phyloP scores from a whole-genome alignment of 2,888 invertebrate species.

The Aquatica leii region DNA sequence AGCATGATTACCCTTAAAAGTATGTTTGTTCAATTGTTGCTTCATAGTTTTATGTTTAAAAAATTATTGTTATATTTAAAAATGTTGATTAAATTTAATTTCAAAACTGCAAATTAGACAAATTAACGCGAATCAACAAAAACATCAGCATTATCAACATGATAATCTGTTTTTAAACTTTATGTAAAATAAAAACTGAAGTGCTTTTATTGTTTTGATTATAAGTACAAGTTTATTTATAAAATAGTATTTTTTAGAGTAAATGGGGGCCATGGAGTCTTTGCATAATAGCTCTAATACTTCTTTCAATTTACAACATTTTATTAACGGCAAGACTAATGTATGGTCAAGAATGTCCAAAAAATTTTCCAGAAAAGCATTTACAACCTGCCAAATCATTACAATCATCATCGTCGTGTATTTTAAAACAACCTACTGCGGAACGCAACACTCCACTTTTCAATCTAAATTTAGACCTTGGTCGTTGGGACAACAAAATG shows the following conservation, averaged over 20 bases:
- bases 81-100: no score
- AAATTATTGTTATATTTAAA: no score
- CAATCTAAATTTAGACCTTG: slow-evolving; percentile 71
- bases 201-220: no score
- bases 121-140: no score
- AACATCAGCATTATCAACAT: no score
- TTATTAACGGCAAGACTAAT: slow-evolving; percentile 67
- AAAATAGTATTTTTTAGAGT: slow-evolving; percentile 52
- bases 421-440: slow-evolving; percentile 53
- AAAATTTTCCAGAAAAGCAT: slow-evolving; percentile 42
- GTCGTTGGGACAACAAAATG: slow-evolving; percentile 77
- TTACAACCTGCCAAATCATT: slow-evolving; percentile 30
- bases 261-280: slow-evolving; percentile 75
- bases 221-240: no score
- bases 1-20: no score
- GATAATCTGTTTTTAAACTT: slow-evolving; percentile 5
- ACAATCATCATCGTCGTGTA: slow-evolving; percentile 23
- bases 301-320: slow-evolving; percentile 72
- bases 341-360: slow-evolving; percentile 61
- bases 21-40: no score
- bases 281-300: slow-evolving; percentile 70
- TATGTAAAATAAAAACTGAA: slow-evolving; percentile 12
- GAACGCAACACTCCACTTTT: slow-evolving; percentile 60
- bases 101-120: no score
- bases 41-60: no score